phyloP scores from a whole-genome alignment of 2,888 invertebrate species.

The Cepaea hortensis region DNA sequence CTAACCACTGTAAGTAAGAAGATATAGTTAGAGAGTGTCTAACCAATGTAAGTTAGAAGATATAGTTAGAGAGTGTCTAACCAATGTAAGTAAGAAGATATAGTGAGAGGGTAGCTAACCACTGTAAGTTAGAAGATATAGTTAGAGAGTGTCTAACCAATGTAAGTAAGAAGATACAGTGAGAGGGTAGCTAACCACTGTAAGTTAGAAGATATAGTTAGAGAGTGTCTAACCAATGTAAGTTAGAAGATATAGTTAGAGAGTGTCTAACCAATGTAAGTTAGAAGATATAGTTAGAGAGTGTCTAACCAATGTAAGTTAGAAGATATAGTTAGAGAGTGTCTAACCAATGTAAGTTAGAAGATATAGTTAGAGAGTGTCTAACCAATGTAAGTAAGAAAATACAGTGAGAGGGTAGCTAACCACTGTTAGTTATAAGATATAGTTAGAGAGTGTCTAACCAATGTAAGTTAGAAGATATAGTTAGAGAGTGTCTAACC shows the following conservation, averaged over 20 bases:
- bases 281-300: not conserved
- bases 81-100: constrained; percentile 45
- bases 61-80: constrained; percentile 44
- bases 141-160: constrained; percentile 50
- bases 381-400: constrained; percentile 49
- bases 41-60: constrained; percentile 45
- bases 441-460: constrained; percentile 44
- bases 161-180: constrained; percentile 28
- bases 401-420: constrained; percentile 42
- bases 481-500: constrained; percentile 48
- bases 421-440: constrained; percentile 43
- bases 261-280: constrained; percentile 54
- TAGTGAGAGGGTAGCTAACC: constrained; percentile 48
- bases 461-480: constrained; percentile 44
- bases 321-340: constrained; percentile 1
- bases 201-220: not conserved
- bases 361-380: constrained; percentile 31
- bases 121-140: constrained; percentile 40
- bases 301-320: constrained; percentile 52
- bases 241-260: not conserved
- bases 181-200: constrained; percentile 52
- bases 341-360: constrained; percentile 51
- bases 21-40: constrained; percentile 45
- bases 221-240: constrained; percentile 53
- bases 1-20: constrained; percentile 49